phyloP scores from a whole-genome alignment of 2,113 vertebrate genomes.

The Anguilla rostrata region DNA sequence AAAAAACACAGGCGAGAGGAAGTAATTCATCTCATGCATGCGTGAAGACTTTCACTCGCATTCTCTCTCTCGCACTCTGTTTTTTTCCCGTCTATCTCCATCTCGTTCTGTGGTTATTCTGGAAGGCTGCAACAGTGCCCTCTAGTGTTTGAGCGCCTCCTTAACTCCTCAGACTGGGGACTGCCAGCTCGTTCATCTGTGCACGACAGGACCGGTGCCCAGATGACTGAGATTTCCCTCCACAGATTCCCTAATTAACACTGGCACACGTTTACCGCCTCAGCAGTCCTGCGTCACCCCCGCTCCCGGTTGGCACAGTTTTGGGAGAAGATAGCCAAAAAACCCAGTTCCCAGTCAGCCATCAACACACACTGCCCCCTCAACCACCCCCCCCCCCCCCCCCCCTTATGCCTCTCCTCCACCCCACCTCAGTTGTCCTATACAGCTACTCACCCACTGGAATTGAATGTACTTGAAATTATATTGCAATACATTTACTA shows the following conservation, averaged over 20 bases:
- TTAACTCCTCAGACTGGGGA: background rate
- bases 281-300: background rate
- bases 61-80: background rate
- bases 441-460: too few species aligned
- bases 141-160: conserved; percentile 22
- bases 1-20: background rate
- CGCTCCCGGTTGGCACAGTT: background rate
- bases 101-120: background rate
- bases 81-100: background rate
- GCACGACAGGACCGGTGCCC: background rate
- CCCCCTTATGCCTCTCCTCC: too few species aligned
- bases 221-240: background rate
- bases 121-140: conserved; percentile 31
- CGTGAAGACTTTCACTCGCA: background rate
- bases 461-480: too few species aligned
- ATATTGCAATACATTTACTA: too few species aligned
- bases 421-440: too few species aligned
- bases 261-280: background rate
- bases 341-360: background rate
- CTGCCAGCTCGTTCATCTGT: background rate
- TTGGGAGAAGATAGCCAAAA: background rate
- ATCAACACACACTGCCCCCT: background rate
- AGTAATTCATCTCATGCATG: background rate
- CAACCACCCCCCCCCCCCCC: too few species aligned
- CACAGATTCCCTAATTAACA: background rate